Evolutionary conservation across 2,113 vertebrate genomes (phyloP).

Genomic region (Ploceus nigricollis): DNA sequence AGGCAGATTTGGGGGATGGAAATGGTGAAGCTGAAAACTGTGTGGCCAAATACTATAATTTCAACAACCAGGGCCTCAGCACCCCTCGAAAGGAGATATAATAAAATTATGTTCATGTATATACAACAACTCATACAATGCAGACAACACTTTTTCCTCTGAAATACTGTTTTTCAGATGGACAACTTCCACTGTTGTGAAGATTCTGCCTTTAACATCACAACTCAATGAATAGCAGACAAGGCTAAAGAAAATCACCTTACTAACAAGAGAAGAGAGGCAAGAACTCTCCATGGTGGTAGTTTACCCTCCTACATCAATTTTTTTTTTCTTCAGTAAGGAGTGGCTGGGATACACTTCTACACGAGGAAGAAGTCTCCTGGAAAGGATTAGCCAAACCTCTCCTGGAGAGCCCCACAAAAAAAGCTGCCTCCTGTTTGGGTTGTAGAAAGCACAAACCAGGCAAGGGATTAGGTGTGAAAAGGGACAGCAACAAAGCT

Average conservation of each 20-base stretch:
- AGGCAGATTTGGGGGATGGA: not conserved
- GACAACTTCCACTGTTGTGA: not conserved
- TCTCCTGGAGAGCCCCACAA: not conserved
- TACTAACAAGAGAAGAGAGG: not conserved
- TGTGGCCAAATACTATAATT: not conserved
- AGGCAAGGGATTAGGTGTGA: not conserved
- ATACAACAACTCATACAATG: not conserved
- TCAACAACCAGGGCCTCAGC: not conserved
- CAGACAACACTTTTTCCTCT: not conserved
- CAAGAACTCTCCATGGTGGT: not conserved
- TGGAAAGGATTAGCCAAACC: not conserved
- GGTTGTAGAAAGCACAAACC: not conserved
- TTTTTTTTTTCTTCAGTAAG: not conserved
- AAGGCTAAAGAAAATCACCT: not conserved
- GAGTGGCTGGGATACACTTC: not conserved
- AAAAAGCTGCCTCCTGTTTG: not conserved
- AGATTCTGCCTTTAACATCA: not conserved
- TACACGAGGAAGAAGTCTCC: not conserved
- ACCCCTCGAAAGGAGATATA: not conserved
- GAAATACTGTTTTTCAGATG: not conserved
- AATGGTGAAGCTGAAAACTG: not conserved
- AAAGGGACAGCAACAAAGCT: conserved; percentile 1
- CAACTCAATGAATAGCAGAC: not conserved
- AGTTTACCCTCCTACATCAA: rapidly evolving
- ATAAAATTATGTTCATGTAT: not conserved